Evolutionary conservation across 2,113 vertebrate species (phyloP).

Genomic region (Gopherus evgoodei): DNA sequence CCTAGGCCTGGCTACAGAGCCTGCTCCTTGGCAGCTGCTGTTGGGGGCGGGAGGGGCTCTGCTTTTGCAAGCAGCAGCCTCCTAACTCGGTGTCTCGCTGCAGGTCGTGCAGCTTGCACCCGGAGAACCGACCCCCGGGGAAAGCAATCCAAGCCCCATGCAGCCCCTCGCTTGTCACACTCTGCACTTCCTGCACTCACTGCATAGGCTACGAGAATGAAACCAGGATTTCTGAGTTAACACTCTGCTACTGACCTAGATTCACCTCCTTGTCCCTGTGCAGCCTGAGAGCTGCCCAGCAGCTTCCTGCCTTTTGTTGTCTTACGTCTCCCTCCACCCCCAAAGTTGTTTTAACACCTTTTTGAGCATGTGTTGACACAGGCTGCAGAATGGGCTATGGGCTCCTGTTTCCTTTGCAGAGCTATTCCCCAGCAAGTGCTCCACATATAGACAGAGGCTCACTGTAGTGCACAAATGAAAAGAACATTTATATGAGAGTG

Average conservation of each 20-base stretch:
- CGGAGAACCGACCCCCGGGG: not conserved
- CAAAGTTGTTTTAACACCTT: not conserved
- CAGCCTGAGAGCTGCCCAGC: not conserved
- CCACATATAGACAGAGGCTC: not conserved
- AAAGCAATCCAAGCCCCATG: not conserved
- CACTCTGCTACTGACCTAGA: not conserved
- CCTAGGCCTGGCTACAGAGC: not conserved
- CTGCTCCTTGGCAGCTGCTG: not conserved
- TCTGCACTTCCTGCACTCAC: not conserved
- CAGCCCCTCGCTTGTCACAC: not conserved
- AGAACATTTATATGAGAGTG: not conserved
- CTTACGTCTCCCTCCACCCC: not conserved
- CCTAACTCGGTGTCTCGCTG: not conserved
- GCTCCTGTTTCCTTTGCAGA: not conserved
- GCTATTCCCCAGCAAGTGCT: not conserved
- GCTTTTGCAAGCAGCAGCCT: not conserved
- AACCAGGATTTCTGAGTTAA: not conserved
- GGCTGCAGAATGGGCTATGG: not conserved
- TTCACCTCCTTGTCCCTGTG: not conserved
- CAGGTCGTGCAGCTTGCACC: not conserved
- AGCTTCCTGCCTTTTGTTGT: not conserved
- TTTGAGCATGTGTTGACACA: not conserved
- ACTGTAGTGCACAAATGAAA: constrained; percentile 1
- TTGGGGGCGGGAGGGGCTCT: not conserved
- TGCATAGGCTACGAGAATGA: not conserved